These are phyloP conservation scores for Aphelenchoides fujianensis DNA, from an alignment of 1,140 invertebrate species.

Conservation along the genomic window DNA sequence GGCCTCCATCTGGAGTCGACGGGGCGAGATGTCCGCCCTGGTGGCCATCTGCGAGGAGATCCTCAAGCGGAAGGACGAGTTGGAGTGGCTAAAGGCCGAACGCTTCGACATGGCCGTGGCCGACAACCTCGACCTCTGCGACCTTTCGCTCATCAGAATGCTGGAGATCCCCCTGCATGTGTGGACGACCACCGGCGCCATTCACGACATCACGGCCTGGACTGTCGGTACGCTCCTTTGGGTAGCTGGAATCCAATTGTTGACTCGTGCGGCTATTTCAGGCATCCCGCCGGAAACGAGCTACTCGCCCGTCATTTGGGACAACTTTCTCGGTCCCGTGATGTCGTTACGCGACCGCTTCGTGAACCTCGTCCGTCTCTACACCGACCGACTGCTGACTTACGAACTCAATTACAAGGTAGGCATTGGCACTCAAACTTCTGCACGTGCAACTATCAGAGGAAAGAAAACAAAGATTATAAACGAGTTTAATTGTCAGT, in stretches of 20 bases:
- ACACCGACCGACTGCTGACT: neutral
- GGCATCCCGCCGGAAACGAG: slow-evolving; percentile 23
- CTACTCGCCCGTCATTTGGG: slow-evolving; percentile 17
- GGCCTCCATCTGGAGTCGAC: neutral
- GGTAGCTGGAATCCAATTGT: too few relatives aligned
- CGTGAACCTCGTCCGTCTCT: neutral
- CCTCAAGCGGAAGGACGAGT: slow-evolving; percentile 35
- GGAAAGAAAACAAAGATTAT: too few relatives aligned
- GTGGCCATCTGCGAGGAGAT: neutral
- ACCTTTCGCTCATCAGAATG: slow-evolving; percentile 30
- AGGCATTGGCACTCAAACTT: too few relatives aligned
- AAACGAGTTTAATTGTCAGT: too few relatives aligned
- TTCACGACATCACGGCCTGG: slow-evolving; percentile 31
- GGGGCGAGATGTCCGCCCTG: slow-evolving; percentile 1
- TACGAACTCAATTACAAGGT: too few relatives aligned
- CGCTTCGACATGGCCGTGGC: slow-evolving; percentile 45
- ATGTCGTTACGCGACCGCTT: neutral
- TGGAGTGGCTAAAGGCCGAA: slow-evolving; percentile 32
- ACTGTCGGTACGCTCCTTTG: too few relatives aligned
- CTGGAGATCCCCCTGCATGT: slow-evolving; percentile 30
- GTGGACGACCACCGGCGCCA: slow-evolving; percentile 41
- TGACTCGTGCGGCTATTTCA: too few relatives aligned
- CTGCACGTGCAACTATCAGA: too few relatives aligned
- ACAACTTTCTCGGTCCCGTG: slow-evolving; percentile 12
- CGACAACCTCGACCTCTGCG: slow-evolving; percentile 41